Percentiles rank a stretch among this genome's conserved stretches.
phyloP scores from a whole-genome alignment of 1,140 invertebrate species.

The Marisa cornuarietis region DNA sequence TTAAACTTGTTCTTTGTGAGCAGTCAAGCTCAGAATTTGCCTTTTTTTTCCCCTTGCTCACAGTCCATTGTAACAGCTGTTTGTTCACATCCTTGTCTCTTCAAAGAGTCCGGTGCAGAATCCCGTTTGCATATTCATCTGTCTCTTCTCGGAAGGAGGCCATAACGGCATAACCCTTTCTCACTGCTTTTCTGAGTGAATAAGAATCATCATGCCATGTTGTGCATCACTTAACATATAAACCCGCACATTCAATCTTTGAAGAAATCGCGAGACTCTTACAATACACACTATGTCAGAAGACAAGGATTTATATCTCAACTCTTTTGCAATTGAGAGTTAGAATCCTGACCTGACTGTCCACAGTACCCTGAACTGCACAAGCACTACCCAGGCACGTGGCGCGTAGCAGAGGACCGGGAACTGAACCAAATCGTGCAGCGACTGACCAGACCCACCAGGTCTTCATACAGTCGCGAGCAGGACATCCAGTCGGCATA shows the following conservation, averaged over 20 bases:
- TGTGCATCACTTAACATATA: neutral
- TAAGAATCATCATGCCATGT: neutral
- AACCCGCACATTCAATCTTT: neutral
- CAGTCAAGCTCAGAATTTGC: too few relatives aligned
- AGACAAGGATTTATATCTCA: neutral
- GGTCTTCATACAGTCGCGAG: slow-evolving; percentile 6
- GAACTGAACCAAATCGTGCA: slow-evolving; percentile 36
- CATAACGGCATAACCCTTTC: too few relatives aligned
- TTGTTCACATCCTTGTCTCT: too few relatives aligned
- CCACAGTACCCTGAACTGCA: slow-evolving; percentile 37
- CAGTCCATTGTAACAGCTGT: too few relatives aligned
- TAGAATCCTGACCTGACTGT: neutral
- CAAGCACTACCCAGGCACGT: slow-evolving; percentile 46
- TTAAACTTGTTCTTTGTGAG: too few relatives aligned
- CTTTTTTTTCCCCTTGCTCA: too few relatives aligned
- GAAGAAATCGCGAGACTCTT: neutral
- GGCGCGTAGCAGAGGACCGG: slow-evolving; percentile 30
- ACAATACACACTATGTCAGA: too few relatives aligned
- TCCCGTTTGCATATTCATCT: too few relatives aligned
- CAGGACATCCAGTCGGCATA: neutral
- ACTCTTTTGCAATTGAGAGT: neutral
- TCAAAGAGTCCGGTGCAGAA: too few relatives aligned
- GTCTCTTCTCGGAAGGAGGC: too few relatives aligned
- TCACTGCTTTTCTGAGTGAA: neutral
- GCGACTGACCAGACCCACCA: slow-evolving; percentile 33